Percentiles rank a stretch among this genome's conserved stretches.
phyloP scores from a whole-genome alignment of 2,113 vertebrate species.

The Syngnathus floridae region DNA sequence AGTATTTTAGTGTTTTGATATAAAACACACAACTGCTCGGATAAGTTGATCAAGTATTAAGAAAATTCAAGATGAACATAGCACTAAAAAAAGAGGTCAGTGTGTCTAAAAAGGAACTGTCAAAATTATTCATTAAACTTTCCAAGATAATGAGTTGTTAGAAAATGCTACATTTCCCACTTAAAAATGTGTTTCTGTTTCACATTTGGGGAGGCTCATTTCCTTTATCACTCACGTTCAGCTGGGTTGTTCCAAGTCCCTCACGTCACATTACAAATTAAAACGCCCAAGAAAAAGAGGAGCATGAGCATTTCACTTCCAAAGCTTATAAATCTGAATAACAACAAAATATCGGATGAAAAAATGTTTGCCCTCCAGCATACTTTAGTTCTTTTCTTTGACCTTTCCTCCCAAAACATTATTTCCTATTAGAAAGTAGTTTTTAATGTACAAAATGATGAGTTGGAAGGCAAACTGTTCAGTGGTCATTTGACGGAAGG shows the following conservation, averaged over 20 bases:
- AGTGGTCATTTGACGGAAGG: conserved; percentile 19
- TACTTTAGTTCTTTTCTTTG: neutral
- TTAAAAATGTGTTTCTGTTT: neutral
- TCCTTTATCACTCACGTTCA: neutral
- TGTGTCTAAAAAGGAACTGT: neutral
- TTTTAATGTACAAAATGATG: neutral
- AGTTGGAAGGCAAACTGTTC: conserved; percentile 11
- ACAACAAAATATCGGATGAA: no score
- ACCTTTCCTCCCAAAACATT: neutral
- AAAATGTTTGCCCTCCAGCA: neutral
- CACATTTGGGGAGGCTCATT: neutral
- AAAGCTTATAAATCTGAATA: neutral
- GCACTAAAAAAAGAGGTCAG: neutral
- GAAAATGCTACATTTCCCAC: neutral
- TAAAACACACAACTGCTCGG: neutral
- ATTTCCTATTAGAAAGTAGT: neutral
- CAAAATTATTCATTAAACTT: neutral
- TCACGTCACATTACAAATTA: neutral
- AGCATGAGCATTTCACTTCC: neutral
- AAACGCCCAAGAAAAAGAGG: neutral
- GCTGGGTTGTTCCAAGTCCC: neutral
- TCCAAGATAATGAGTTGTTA: neutral
- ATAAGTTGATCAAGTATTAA: neutral
- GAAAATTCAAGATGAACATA: neutral
- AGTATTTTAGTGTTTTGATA: neutral